Percentiles rank a stretch among this genome's conserved stretches.
Conservation (phyloP, 2,797 vertebrate species). For the Sebastes hopkinsi region DNA sequence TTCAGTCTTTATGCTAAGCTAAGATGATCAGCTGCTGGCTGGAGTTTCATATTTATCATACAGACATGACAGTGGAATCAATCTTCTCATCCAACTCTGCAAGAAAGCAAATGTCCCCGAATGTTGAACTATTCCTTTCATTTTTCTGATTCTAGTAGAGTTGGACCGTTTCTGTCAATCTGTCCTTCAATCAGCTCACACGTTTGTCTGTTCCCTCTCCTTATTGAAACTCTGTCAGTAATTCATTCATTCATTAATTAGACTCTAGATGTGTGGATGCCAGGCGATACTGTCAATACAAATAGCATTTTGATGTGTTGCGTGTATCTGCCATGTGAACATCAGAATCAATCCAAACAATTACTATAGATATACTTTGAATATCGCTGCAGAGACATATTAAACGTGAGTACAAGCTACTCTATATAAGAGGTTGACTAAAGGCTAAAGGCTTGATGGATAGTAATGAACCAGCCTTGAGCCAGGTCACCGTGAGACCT, state of each 20-base stretch:
- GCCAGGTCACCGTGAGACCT: conserved; percentile 42
- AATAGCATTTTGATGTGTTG: conserved; percentile 10
- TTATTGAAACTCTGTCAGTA: not conserved
- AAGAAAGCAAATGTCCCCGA: not conserved
- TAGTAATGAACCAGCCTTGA: conserved; percentile 6
- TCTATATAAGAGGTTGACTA: not conserved
- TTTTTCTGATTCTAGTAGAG: not conserved
- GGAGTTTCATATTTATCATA: not conserved
- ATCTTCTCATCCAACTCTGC: not conserved
- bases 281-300: not conserved
- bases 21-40: not conserved
- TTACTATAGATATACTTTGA: not conserved
- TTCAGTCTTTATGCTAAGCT: not conserved
- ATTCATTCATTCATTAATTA: not conserved
- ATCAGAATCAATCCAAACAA: not conserved
- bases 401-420: conserved; percentile 19
- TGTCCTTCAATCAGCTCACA: not conserved
- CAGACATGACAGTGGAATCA: not conserved
- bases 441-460: not conserved
- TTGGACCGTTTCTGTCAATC: not conserved
- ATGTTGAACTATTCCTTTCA: not conserved
- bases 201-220: not conserved
- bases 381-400: not conserved
- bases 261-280: not conserved
- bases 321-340: not conserved